Evolutionary conservation across 2,888 invertebrate species (phyloP), one percentile per base, ranked within the genome.

Genomic region (Operophtera brumata): DNA sequence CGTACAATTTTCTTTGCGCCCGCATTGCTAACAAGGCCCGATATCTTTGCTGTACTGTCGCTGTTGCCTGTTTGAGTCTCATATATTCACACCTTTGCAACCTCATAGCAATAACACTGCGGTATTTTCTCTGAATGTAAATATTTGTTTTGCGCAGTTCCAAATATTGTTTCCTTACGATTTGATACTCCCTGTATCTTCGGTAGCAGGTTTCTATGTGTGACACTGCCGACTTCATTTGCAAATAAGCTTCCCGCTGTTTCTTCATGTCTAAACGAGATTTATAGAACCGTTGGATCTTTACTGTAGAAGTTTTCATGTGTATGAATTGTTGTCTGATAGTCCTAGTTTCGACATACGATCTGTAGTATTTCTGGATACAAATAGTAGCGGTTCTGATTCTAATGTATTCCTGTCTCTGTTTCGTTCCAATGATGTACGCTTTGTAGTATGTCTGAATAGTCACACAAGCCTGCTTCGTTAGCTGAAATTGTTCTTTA

Each of bases 361-460:
- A 73, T 62, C 82, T 77, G 51, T 77, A 84, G 62, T 80, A 82
- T 14, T 66, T 79, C 50, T 87, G 87, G 47, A 87, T 83, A 48
- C 62, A 65, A 40, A 88, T 64, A 30, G 83, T 79, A 1, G 90
- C 78, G 0, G 67, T 72, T 76, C 63, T 82, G 2, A 84, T 70
- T 57, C 63, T 69, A n/a, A 78, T 41, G 66, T 80, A 91, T 41
- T 81, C 73, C 34, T 70, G 63, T 57, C 82, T 76, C 53, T 86
- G 72, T 45, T 65, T 69, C 64, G 73, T 82, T 55, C 71, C 85
- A 13, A 77, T 64, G 1, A 81, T 49, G 59, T 73, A 78, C 0
- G 82, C 79, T 64, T 75, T 79, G 57, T 84, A 92, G 20, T 71
- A 64, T 61, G 69, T 79, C 71, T 93, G 92, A 37, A 93, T 84